Conservation (phyloP, 2,888 invertebrate species). For the Diogma glabrata region DNA sequence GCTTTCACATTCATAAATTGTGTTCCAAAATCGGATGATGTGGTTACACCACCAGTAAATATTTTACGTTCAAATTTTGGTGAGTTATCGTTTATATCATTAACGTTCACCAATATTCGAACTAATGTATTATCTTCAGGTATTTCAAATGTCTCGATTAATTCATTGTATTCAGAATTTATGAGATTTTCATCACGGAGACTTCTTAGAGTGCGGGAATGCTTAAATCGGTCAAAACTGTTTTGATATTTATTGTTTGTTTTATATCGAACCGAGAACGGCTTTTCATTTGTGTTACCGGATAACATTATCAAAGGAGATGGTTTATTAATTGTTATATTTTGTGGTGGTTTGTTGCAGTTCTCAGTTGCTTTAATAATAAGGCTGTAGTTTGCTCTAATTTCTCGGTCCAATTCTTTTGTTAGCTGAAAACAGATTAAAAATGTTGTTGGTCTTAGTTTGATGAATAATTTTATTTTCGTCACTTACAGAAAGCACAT, state of each 20-base stretch:
- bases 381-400: conserved; percentile 51
- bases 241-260: neutral
- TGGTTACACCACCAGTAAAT: conserved; percentile 90
- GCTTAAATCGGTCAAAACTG: conserved; percentile 25
- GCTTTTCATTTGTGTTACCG: neutral
- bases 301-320: conserved; percentile 2
- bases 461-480: too few species aligned
- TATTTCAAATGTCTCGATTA: neutral
- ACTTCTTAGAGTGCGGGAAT: conserved; percentile 24
- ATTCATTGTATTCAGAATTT: neutral
- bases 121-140: conserved; percentile 54
- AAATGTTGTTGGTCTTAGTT: conserved; percentile 8
- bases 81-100: conserved; percentile 85
- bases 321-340: neutral
- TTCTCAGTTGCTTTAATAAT: conserved; percentile 75
- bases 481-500: conserved; percentile 39
- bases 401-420: conserved; percentile 64
- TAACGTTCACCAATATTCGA: conserved; percentile 55
- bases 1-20: conserved; percentile 79
- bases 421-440: conserved; percentile 37
- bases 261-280: conserved; percentile 7
- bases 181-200: conserved; percentile 8
- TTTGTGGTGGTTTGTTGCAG: conserved; percentile 50
- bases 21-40: conserved; percentile 82
- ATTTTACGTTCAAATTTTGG: conserved; percentile 69